Base-by-base conservation (phyloP, 2,797 vertebrate genomes). In the Chloroceryle inda region DNA sequence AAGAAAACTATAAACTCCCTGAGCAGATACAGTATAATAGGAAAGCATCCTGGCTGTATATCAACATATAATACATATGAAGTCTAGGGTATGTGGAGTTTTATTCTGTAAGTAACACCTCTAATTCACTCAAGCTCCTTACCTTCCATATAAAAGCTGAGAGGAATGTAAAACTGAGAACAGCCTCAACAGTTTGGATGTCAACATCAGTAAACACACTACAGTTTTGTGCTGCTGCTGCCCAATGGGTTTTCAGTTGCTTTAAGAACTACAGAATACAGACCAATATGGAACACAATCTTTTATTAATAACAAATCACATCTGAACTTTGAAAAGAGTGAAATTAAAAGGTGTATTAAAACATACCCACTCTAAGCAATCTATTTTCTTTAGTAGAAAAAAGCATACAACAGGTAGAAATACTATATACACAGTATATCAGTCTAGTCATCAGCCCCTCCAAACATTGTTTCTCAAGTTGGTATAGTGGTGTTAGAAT, bases 361-460 rank as follows among this genome's bases (percentile, higher is more conserved):
- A 98, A 98, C 98, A 98, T 98, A 98, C 98, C 98, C 98, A 96
- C 93, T 95, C 92, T 92, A 95, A 84, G 92, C 72, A 86, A 85
- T 88, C 74, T 73, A 95, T 91, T 97, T 98, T 97, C 98, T 98
- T 97, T 95, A 89, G 96, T 56, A 96, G 98, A 98, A 97, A 97
- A 92, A 93, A 91, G 80, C 55, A 59, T 53, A 94, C 76, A 94
- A 95, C 64, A 80, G 79, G 56, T 88, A 95, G 91, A 92, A 96
- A 95, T 95, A 73, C 86, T 97, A 96, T 98, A 98, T 97, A 98
- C 98, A 98, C 33, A 91, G 98, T 97, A 98, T 97, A 95, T 96
- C 94, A 67, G 50, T 92, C 74, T 77, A 94, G 63, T 75, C 73
- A 78, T 89, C 72, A 47, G 67, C 72, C 31, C 21, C 45, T 90